Evolutionary conservation across 2,113 vertebrate species (phyloP), one percentile per base, ranked within the genome.

Genomic region (Erythrolamprus reginae): DNA sequence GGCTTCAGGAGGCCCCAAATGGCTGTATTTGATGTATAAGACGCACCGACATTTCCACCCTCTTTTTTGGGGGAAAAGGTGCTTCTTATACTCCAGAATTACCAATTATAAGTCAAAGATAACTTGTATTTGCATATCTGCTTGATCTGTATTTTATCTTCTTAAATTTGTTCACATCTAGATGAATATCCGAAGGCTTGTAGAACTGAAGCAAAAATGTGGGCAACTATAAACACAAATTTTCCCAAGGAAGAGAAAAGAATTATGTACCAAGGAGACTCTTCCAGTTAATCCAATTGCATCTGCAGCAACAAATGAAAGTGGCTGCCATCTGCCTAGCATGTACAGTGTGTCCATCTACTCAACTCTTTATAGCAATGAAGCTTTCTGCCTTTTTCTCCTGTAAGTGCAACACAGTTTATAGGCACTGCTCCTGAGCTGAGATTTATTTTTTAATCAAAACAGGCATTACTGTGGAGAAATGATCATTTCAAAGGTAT

Each of bases 211-310:
- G 13, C 55, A 26, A 58, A 61, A 12, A 47, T 38, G 12, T 45
- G 53, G 42, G 28, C 42, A 87, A 61, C 3, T 19, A 10, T 23
- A 88, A 88, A 58, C 28, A 28, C 26, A 88, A 61, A 47, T 61
- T 56, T 33, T 45, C 24, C 86, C 13, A 45, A 56, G 6, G 3
- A 28, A 56, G 55, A 10, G 17, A 61, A 6, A 61, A 55, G n/a
- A 88, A 28, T 82, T 13, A 38, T n/a, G n/a, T 58, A 24, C 26
- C 33, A 88, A 90, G 42, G 15, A 1, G 0, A 0, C 1, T 1
- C n/a, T 45, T 21, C 0, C 55, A 23, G 10, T 61, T 56, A 90
- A 70, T 9, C 2, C 21, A 56, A 83, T 3, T 88, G 3, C 15
- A 61, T 28, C 10, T 83, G 51, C 70, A 88, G 56, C 42, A 58